A percentile compares a stretch with the other conserved stretches of the same genome.
Conservation (phyloP, 1,140 invertebrate genomes). For the Telenomus remus region DNA sequence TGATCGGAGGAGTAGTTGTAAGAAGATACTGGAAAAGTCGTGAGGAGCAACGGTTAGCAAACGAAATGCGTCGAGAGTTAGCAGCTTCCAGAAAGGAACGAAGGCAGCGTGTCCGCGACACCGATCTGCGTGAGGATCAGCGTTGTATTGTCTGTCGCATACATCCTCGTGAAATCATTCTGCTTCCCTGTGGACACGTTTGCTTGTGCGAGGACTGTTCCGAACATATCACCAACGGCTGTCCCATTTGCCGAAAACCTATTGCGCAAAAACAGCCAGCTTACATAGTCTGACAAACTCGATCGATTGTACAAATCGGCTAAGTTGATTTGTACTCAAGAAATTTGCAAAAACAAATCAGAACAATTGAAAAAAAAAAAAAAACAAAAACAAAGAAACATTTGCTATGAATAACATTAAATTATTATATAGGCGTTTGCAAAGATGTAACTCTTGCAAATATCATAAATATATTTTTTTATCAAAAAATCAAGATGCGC, state of each 20-base stretch:
- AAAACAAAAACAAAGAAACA: no score
- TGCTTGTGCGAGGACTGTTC: conserved; percentile 89
- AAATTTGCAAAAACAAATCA: conserved; percentile 1
- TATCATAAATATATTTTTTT: conserved; percentile 46
- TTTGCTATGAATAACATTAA: no score
- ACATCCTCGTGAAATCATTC: conserved; percentile 87
- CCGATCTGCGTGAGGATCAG: conserved; percentile 80
- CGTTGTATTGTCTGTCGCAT: conserved; percentile 85
- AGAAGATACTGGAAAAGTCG: conserved; percentile 79
- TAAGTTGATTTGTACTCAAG: conserved; percentile 7
- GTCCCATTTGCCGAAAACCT: conserved; percentile 83
- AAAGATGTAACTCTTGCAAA: conserved; percentile 14
- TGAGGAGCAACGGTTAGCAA: conserved; percentile 76
- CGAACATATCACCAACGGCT: conserved; percentile 79
- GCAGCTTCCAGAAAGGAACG: conserved; percentile 80
- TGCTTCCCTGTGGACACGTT: conserved; percentile 88
- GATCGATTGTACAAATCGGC: conserved; percentile 3
- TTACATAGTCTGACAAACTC: conserved; percentile 76
- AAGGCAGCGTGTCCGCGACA: conserved; percentile 78
- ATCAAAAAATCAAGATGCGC: conserved; percentile 10
- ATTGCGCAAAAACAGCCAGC: conserved; percentile 82
- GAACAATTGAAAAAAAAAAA: not conserved
- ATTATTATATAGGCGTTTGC: not conserved
- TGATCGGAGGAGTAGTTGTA: conserved; percentile 79
- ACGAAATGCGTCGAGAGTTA: conserved; percentile 77